Conservation (phyloP, 2,113 vertebrate genomes). For the Tupaia tana region DNA sequence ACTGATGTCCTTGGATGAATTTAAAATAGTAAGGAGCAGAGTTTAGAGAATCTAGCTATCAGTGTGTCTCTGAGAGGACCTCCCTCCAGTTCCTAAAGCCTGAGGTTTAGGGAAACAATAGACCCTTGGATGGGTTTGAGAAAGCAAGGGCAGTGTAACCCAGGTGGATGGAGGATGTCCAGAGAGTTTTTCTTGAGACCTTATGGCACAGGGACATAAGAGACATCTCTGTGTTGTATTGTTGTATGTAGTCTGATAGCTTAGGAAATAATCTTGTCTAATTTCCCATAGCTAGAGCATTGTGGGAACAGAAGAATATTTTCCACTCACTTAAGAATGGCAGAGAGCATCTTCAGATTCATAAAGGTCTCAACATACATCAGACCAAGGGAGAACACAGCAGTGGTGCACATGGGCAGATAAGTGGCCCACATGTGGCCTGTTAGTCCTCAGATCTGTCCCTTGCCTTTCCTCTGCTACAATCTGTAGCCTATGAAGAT, state of each 20-base stretch:
- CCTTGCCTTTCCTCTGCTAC: background rate
- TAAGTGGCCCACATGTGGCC: rapidly evolving
- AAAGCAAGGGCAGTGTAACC: background rate
- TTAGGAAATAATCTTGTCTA: background rate
- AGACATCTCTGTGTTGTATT: background rate
- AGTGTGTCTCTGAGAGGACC: background rate
- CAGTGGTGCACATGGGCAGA: background rate
- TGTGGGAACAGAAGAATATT: background rate
- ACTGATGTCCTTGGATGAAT: background rate
- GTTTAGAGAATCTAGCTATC: background rate
- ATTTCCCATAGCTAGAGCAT: background rate
- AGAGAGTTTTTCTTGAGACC: background rate
- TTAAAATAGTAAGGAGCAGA: background rate
- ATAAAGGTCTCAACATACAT: background rate
- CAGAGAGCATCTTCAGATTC: background rate
- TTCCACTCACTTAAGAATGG: rapidly evolving
- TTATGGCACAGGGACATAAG: background rate
- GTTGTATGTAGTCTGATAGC: background rate
- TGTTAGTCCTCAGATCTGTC: background rate
- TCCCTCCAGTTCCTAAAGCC: background rate
- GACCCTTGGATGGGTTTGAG: background rate
- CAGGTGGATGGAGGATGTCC: rapidly evolving
- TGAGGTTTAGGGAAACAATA: background rate
- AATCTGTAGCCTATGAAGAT: background rate
- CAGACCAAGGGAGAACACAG: background rate